Base-by-base conservation (phyloP, 2,888 invertebrate species). In the Cheilosia variabilis region DNA sequence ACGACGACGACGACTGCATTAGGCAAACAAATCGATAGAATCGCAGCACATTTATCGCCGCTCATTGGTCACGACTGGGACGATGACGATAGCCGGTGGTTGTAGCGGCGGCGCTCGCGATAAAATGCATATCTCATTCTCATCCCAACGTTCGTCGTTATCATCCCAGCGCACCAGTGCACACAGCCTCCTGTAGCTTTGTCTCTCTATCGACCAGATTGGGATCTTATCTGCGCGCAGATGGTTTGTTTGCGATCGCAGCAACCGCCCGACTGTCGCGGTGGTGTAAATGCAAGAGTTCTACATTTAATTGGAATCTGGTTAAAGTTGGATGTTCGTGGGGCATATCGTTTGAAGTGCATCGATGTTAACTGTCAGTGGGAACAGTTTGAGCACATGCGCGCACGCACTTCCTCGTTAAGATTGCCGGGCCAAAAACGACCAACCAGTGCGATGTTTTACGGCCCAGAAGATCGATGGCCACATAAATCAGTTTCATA, bases 11-110 rank as follows among this genome's bases (percentile, higher is more conserved):
- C 76, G 72, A 63, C 77, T 83, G 78, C 68, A 78, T 78, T 73
- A 83, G 72, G 72, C 68, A 52, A 77, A 83, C 83, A 83, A 83
- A 83, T 83, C 72, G 78, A 83, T 78, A 68, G 63, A 78, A 78
- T 78, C 62, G 68, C 83, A 63, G 68, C 83, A 58, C 66, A 68
- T 73, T 73, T 77, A 78, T 83, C 78, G 66, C 65, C 41, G 53
- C 41, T 65, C 71, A 60, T 27, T 60, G 52, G 34, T 6, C 13
- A 58, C 50, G 43, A 52, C 13, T 41, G 31, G 27, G 37, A 13
- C 47, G 52, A 37, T n/a, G 24, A 19, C 22, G 52, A 34, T n/a
- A 37, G 15, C 24, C 55, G 22, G 41, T 17, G 45, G 24, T 43
- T 24, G 53, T 6, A 5, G 27, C 55, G 19, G 41, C 52, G 55